phyloP scores from a whole-genome alignment of 2,888 invertebrate species.

The Periphyllus acericola region DNA sequence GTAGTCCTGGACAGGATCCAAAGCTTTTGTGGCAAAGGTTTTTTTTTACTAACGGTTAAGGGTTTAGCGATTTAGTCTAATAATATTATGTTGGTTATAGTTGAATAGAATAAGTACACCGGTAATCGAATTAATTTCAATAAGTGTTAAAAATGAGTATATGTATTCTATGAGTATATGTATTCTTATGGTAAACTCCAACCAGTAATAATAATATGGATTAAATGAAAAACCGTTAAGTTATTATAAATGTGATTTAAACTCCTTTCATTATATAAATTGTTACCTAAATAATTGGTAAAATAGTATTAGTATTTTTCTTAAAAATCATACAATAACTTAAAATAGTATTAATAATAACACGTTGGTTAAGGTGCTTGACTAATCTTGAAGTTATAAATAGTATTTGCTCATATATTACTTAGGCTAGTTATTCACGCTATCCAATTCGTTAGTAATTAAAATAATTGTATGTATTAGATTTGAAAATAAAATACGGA shows the following conservation, averaged over 20 bases:
- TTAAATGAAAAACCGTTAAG: too few relatives aligned
- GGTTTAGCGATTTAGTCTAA: slow-evolving; percentile 31
- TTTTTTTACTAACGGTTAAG: slow-evolving; percentile 51
- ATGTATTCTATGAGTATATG: background rate
- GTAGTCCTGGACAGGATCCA: slow-evolving; percentile 55
- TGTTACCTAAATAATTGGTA: too few relatives aligned
- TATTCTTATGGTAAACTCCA: too few relatives aligned
- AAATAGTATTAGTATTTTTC: too few relatives aligned
- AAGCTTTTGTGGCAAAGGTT: slow-evolving; percentile 42
- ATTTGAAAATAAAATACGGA: background rate
- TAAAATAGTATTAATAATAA: background rate
- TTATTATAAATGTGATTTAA: too few relatives aligned
- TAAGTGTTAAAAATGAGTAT: background rate
- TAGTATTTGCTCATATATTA: background rate
- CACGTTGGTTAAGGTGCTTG: background rate
- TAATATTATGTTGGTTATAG: slow-evolving; percentile 36
- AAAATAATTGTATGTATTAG: background rate
- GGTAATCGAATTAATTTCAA: slow-evolving; percentile 31
- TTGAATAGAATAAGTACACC: slow-evolving; percentile 1
- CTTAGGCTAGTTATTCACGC: background rate
- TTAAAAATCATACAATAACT: too few relatives aligned
- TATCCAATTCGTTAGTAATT: background rate
- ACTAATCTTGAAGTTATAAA: background rate
- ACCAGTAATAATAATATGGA: too few relatives aligned
- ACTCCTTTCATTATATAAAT: too few relatives aligned